Conservation (phyloP, 2,888 invertebrate species). For the Toxonevra muliebris region DNA sequence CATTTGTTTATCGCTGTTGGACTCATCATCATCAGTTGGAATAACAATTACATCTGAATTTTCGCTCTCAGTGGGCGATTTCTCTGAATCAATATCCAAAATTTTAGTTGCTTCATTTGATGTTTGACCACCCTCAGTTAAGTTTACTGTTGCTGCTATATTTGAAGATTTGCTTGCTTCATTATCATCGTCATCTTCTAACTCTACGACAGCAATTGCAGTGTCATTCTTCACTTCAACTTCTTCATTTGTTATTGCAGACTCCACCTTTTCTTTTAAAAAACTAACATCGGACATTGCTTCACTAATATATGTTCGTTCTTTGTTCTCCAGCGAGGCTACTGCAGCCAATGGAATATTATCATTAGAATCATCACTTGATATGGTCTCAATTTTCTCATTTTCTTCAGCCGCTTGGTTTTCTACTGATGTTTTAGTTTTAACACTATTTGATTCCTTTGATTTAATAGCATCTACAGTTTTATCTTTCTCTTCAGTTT, state of each 20-base stretch:
- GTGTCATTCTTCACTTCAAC: constrained; percentile 3
- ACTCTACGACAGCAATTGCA: constrained; percentile 8
- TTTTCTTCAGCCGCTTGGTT: constrained; percentile 22
- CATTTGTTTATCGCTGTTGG: constrained; percentile 37
- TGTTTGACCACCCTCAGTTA: constrained; percentile 1
- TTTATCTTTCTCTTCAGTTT: background rate
- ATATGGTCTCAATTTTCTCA: constrained; percentile 47
- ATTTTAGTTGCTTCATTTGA: constrained; percentile 21
- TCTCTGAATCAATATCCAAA: constrained; percentile 14
- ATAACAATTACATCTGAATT: constrained; percentile 49
- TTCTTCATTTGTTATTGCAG: constrained; percentile 29
- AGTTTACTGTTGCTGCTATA: constrained; percentile 17
- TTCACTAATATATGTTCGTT: constrained; percentile 41
- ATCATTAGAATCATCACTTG: constrained; percentile 62
- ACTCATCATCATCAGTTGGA: constrained; percentile 48
- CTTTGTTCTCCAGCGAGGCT: constrained; percentile 54
- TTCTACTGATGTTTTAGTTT: constrained; percentile 10
- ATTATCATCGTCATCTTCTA: constrained; percentile 25
- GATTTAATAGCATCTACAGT: no score
- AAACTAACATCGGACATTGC: constrained; percentile 34
- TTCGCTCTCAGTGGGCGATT: constrained; percentile 38
- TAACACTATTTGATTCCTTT: constrained; percentile 25
- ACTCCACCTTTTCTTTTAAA: constrained; percentile 42
- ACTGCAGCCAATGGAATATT: constrained; percentile 58
- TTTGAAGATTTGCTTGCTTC: constrained; percentile 20